Percentiles rank a stretch among this genome's conserved stretches.
phyloP scores from a whole-genome alignment of 64 coral and sea anemone genomes.

The Montipora foliosa region DNA sequence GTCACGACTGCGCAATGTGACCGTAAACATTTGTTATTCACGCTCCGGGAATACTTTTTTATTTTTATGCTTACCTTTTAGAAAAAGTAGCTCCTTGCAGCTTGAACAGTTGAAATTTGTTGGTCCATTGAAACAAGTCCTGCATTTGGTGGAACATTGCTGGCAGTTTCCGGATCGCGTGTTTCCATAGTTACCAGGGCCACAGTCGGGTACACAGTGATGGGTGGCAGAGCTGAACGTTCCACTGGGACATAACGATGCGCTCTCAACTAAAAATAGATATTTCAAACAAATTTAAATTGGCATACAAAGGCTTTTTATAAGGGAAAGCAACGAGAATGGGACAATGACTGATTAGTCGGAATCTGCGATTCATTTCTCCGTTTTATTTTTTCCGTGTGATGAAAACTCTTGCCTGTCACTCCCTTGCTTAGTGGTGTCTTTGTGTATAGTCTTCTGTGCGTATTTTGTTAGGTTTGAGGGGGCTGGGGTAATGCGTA shows the following conservation, averaged over 20 bases:
- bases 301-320: too few relatives aligned
- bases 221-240: constrained; percentile 29
- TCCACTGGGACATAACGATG: constrained; percentile 39
- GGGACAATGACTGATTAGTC: too few relatives aligned
- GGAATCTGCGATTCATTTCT: too few relatives aligned
- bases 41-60: not conserved
- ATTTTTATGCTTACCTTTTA: constrained; percentile 26
- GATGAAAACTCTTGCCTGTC: too few relatives aligned
- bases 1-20: too few relatives aligned
- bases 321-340: too few relatives aligned
- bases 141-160: constrained; percentile 55
- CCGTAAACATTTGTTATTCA: too few relatives aligned
- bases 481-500: too few relatives aligned
- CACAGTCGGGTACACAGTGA: constrained; percentile 75
- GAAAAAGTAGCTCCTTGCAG: constrained; percentile 49
- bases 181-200: constrained; percentile 77
- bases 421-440: too few relatives aligned
- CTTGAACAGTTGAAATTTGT: constrained; percentile 65
- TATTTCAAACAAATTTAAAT: not conserved
- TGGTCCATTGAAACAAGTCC: constrained; percentile 60
- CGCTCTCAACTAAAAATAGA: not conserved
- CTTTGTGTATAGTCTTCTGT: too few relatives aligned
- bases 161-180: constrained; percentile 32
- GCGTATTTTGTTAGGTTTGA: too few relatives aligned
- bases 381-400: too few relatives aligned